Percentiles rank a stretch among this genome's conserved stretches.
These are phyloP conservation scores for Terebella lapidaria DNA, from an alignment of 2,888 invertebrate species.

Conservation along the genomic window DNA sequence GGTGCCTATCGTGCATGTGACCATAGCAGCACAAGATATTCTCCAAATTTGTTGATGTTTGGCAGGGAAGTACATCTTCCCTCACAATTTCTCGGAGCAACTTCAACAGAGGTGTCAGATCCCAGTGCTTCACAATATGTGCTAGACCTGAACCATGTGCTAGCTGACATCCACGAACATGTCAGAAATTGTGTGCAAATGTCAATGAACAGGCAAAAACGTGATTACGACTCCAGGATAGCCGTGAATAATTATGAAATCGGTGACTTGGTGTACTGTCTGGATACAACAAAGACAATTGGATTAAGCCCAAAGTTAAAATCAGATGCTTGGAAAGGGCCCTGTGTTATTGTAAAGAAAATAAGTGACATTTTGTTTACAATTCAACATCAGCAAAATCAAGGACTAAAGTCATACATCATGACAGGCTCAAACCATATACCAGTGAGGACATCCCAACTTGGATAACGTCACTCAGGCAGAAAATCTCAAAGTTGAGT, in stretches of 20 bases:
- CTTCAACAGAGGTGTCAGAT: no score
- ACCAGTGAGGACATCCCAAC: not conserved
- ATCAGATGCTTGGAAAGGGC: not conserved
- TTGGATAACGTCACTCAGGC: not conserved
- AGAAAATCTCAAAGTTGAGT: no score
- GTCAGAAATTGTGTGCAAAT: not conserved
- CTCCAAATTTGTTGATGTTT: conserved; percentile 3
- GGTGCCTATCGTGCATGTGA: not conserved
- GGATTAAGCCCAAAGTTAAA: not conserved
- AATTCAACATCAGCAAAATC: not conserved
- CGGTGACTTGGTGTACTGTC: not conserved
- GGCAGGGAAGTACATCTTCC: not conserved
- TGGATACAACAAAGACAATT: not conserved
- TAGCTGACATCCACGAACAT: not conserved
- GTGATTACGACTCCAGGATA: not conserved
- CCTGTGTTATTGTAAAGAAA: not conserved
- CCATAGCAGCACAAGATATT: conserved; percentile 1
- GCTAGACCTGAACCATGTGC: not conserved
- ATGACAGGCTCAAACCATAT: not conserved
- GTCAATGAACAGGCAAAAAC: not conserved
- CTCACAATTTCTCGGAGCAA: not conserved
- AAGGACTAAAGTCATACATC: not conserved
- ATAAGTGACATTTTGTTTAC: not conserved
- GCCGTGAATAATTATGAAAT: not conserved
- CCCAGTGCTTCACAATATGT: no score